phyloP scores from a whole-genome alignment of 2,888 invertebrate species.

The Oligia strigilis region DNA sequence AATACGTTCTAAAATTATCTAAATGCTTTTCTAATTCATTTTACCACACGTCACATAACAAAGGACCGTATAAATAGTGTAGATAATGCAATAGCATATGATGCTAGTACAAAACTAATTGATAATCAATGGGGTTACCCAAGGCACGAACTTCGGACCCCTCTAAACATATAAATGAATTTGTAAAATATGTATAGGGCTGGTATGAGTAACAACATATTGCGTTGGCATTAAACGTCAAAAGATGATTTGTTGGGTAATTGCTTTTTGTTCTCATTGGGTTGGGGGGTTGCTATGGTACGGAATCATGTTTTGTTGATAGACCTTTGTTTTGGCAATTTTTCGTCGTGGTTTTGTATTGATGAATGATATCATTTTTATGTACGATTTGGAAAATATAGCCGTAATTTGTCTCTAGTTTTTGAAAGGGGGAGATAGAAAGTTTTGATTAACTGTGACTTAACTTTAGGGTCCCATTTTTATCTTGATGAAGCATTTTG shows the following conservation, averaged over 20 bases:
- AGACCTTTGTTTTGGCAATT: slow-evolving; percentile 82
- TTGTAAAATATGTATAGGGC: slow-evolving; percentile 80
- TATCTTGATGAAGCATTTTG: slow-evolving; percentile 61
- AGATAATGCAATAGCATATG: slow-evolving; percentile 87
- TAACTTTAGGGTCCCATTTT: slow-evolving; percentile 42
- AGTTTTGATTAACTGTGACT: slow-evolving; percentile 57
- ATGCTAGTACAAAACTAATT: slow-evolving; percentile 89
- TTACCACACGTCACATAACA: slow-evolving; percentile 77
- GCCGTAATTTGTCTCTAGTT: slow-evolving; percentile 52
- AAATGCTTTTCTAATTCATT: slow-evolving; percentile 67
- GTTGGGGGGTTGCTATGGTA: slow-evolving; percentile 83
- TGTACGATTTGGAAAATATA: slow-evolving; percentile 62
- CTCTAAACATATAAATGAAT: slow-evolving; percentile 84
- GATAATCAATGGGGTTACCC: slow-evolving; percentile 87
- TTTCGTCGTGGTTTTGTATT: slow-evolving; percentile 71
- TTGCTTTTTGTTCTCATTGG: slow-evolving; percentile 86
- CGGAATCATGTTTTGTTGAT: slow-evolving; percentile 86
- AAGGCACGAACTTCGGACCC: slow-evolving; percentile 76
- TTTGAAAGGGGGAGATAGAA: slow-evolving; percentile 56
- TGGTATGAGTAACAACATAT: slow-evolving; percentile 87
- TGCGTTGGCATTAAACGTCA: slow-evolving; percentile 89
- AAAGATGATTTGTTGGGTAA: slow-evolving; percentile 90
- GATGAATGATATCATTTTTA: slow-evolving; percentile 71
- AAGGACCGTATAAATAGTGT: slow-evolving; percentile 88
- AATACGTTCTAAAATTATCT: slow-evolving; percentile 72